phyloP scores from a whole-genome alignment of 2,888 invertebrate genomes.

The Odontothrips loti region DNA sequence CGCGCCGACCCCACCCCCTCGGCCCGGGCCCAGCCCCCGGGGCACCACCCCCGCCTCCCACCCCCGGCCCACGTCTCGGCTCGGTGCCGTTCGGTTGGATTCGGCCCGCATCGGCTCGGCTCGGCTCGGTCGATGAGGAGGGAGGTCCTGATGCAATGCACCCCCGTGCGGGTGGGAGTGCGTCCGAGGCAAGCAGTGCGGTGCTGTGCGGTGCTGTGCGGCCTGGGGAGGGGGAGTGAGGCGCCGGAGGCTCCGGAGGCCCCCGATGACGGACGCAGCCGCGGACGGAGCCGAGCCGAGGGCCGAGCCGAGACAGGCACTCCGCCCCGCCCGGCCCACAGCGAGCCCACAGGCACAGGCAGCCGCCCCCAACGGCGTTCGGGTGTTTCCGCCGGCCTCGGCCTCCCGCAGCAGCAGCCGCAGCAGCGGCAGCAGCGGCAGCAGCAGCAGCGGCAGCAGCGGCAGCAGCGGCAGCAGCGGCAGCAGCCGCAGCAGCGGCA shows the following conservation, averaged over 20 bases:
- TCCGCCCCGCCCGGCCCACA: not conserved
- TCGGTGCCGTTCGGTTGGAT: not conserved
- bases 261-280: not conserved
- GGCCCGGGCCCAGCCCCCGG: not conserved
- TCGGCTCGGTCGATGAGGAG: conserved; percentile 28
- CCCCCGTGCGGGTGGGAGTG: not conserved
- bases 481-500: too few species aligned
- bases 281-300: not conserved
- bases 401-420: not conserved
- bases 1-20: not conserved
- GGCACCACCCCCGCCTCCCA: not conserved
- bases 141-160: not conserved
- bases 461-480: too few species aligned
- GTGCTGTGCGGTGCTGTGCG: not conserved
- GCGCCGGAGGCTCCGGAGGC: not conserved
- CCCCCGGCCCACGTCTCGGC: conserved; percentile 1
- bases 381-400: not conserved
- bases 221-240: not conserved
- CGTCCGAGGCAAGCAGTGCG: not conserved
- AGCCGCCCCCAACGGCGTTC: not conserved
- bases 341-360: not conserved
- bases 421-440: too few species aligned
- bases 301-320: not conserved
- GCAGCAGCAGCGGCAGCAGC: too few species aligned
- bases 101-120: conserved; percentile 22